phyloP scores from a whole-genome alignment of 2,797 vertebrate genomes.

The Hydrophis major region DNA sequence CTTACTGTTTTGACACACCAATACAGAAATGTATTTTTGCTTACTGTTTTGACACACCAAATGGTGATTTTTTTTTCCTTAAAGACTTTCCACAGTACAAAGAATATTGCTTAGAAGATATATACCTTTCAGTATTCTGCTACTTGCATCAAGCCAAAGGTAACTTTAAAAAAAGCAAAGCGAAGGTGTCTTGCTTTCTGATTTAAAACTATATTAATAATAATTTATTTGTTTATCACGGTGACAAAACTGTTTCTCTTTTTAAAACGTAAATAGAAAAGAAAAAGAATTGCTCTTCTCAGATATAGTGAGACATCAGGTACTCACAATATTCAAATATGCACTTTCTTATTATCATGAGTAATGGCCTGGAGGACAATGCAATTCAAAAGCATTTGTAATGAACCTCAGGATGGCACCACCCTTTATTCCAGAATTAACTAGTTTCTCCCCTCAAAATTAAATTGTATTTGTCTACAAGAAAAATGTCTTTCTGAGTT shows the following conservation, averaged over 20 bases:
- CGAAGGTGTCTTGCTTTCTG: neutral
- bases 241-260: neutral
- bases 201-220: constrained; percentile 47
- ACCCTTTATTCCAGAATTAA: constrained; percentile 57
- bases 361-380: constrained; percentile 43
- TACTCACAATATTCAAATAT: constrained; percentile 24
- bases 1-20: neutral
- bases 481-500: constrained; percentile 53
- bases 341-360: constrained; percentile 48
- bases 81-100: constrained; percentile 4
- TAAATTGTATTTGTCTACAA: constrained; percentile 58
- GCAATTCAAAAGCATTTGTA: constrained; percentile 49
- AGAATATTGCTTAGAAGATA: neutral
- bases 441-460: constrained; percentile 58
- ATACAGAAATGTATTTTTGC: neutral
- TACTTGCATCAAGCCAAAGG: constrained; percentile 11
- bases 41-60: constrained; percentile 6
- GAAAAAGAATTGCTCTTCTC: neutral
- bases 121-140: constrained; percentile 21
- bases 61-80: constrained; percentile 9
- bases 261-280: constrained; percentile 1
- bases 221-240: constrained; percentile 23
- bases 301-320: constrained; percentile 32
- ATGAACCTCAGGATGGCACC: constrained; percentile 54
- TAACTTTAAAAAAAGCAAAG: constrained; percentile 37